phyloP scores from a whole-genome alignment of 2,797 vertebrate genomes.

The Pachyuromys duprasi region DNA sequence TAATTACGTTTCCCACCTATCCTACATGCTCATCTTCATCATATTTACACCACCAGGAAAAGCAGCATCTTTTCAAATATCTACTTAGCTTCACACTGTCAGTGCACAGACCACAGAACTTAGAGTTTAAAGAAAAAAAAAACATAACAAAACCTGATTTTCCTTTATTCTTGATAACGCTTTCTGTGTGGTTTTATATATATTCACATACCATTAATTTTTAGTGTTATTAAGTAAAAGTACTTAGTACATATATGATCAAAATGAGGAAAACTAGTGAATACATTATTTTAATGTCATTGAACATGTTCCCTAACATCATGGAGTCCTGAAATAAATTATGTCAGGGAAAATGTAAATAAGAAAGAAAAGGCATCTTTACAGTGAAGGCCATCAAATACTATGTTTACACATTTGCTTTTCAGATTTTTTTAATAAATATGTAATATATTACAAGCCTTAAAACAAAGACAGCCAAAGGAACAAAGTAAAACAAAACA shows the following conservation, averaged over 20 bases:
- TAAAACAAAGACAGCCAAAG: background rate
- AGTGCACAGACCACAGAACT: background rate
- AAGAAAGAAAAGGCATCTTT: background rate
- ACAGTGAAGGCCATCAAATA: background rate
- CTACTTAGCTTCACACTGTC: background rate
- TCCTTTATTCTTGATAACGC: background rate
- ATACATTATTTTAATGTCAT: conserved; percentile 43
- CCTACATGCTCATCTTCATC: background rate
- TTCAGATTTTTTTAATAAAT: background rate
- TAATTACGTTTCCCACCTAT: background rate
- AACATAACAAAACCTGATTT: background rate
- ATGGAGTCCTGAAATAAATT: background rate
- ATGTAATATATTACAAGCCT: background rate
- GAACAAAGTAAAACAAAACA: background rate
- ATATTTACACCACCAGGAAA: background rate
- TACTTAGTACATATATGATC: background rate
- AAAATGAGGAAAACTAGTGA: background rate
- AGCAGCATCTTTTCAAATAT: background rate
- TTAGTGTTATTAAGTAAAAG: background rate
- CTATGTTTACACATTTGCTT: background rate
- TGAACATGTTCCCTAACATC: conserved; percentile 24
- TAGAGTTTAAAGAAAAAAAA: background rate
- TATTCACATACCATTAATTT: background rate
- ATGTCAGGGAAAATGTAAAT: background rate
- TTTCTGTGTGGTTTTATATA: background rate